Base-by-base conservation (phyloP, 2,888 invertebrate species). In the Cerastis leucographa region DNA sequence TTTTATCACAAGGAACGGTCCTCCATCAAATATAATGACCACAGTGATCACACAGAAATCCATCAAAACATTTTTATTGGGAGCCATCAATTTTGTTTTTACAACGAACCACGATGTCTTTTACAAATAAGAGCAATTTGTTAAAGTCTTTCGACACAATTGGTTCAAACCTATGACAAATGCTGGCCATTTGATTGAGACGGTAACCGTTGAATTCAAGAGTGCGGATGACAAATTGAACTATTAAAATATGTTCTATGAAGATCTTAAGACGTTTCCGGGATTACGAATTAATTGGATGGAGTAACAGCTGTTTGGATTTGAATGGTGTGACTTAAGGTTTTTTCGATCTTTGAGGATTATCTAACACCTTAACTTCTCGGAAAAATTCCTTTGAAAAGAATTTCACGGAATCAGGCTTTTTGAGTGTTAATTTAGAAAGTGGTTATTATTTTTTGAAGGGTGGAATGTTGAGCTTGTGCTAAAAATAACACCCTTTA, bases 81-180 rank as follows among this genome's bases (percentile, higher is more conserved):
- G 14, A 40, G 54, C 72, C 78, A 88, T 88, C 80, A 87, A 89
- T 89, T 84, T 66, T 62, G 74, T 85, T 85, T 87, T 89, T 87
- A 85, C 79, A 83, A 71, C 85, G 71, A 66, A 77, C 74, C 80
- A 62, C 66, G 67, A 79, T 76, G 79, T 78, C 78, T 76, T 76
- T 89, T 85, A 89, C 90, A 89, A 89, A 89, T 89, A 85, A 81
- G 72, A 68, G 70, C 83, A 81, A 89, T 89, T 88, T 87, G 79
- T 87, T 80, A 82, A 78, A 67, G 82, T 84, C 79, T 83, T 83
- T 79, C 76, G 65, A 76, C 86, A 89, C 86, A 89, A 89, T 87
- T 84, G 86, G 81, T 62, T 77, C 74, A 71, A 80, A 81, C 74
- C 81, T 79, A 75, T 78, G 84, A 89, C 80, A 88, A 88, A 88